Conservation (phyloP, 1,140 invertebrate genomes). For the Tribolium madens region DNA sequence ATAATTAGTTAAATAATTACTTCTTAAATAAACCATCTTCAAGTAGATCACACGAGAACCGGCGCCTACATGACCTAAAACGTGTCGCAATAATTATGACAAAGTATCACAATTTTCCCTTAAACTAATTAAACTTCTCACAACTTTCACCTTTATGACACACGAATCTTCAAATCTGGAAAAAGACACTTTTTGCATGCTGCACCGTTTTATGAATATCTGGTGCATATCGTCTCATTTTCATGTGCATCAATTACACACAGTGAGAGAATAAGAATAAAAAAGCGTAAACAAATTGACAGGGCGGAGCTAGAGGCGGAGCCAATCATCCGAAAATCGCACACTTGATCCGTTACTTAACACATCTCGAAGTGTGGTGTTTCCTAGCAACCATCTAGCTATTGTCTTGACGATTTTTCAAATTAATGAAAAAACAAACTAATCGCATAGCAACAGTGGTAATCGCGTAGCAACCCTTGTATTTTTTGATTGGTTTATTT, state of each 20-base stretch:
- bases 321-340: too few species aligned
- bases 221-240: neutral
- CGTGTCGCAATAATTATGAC: constrained; percentile 30
- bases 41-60: constrained; percentile 15
- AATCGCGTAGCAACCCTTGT: too few species aligned
- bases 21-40: constrained; percentile 10
- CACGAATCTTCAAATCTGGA: neutral
- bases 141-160: neutral
- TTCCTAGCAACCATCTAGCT: too few species aligned
- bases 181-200: neutral
- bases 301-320: too few species aligned
- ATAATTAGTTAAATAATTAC: constrained; percentile 12
- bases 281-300: too few species aligned
- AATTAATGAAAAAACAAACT: too few species aligned
- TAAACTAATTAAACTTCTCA: constrained; percentile 19
- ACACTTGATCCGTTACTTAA: too few species aligned
- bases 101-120: constrained; percentile 23
- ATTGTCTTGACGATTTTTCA: too few species aligned
- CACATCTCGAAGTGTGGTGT: too few species aligned
- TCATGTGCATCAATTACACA: neutral
- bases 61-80: constrained; percentile 24
- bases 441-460: too few species aligned
- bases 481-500: too few species aligned
- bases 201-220: neutral
- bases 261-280: neutral